Evolutionary conservation across 1,140 invertebrate genomes (phyloP).

Genomic region (Charaxes varanes): DNA sequence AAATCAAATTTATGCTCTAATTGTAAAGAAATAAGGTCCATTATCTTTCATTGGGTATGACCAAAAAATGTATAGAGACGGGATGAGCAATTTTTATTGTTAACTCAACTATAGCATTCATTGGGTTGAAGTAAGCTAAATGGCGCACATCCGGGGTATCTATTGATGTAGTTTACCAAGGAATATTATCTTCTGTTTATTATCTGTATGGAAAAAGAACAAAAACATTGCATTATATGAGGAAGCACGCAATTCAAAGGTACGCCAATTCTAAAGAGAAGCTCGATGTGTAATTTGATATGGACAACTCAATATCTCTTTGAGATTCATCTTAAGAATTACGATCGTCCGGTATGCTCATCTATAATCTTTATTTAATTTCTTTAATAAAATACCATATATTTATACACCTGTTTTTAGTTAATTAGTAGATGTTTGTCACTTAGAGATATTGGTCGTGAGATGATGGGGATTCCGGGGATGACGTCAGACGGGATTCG

Average conservation of each 20-base stretch:
- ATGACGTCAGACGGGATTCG: too few relatives aligned
- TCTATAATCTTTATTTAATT: too few relatives aligned
- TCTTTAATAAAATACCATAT: too few relatives aligned
- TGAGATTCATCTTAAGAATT: too few relatives aligned
- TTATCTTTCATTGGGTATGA: slow-evolving; percentile 6
- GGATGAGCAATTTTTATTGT: slow-evolving; percentile 71
- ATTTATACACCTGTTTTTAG: too few relatives aligned
- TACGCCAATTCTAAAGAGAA: background rate
- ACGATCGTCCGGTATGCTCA: too few relatives aligned
- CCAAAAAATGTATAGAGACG: slow-evolving; percentile 27
- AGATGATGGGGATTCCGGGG: too few relatives aligned
- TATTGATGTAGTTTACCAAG: slow-evolving; percentile 46
- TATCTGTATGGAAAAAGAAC: slow-evolving; percentile 38
- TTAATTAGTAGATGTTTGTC: too few relatives aligned
- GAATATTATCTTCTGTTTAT: slow-evolving; percentile 35
- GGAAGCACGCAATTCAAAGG: slow-evolving; percentile 12
- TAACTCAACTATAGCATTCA: slow-evolving; percentile 66
- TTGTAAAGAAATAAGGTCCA: slow-evolving; percentile 6
- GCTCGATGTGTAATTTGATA: slow-evolving; percentile 6
- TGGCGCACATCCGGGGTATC: slow-evolving; percentile 68
- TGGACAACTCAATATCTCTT: too few relatives aligned
- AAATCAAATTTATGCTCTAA: slow-evolving; percentile 18
- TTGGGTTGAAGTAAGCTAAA: slow-evolving; percentile 63
- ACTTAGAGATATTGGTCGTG: too few relatives aligned
- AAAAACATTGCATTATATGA: slow-evolving; percentile 24